phyloP scores from a whole-genome alignment of 1,140 invertebrate genomes.

The Aphelinus atriplicis region DNA sequence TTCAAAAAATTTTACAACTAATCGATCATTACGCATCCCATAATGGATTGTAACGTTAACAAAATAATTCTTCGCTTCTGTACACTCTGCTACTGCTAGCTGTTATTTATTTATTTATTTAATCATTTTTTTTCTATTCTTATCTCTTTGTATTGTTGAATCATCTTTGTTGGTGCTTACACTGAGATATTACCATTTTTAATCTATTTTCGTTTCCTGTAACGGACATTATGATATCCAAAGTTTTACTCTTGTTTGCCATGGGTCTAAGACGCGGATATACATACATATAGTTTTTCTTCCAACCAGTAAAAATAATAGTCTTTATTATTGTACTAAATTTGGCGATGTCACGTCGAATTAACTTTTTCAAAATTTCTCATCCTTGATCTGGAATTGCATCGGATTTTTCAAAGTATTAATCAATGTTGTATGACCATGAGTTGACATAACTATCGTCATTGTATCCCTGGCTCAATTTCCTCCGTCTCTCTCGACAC shows the following conservation, averaged over 20 bases:
- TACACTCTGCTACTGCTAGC: slow-evolving; percentile 46
- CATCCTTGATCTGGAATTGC: too few relatives aligned
- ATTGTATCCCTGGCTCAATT: background rate
- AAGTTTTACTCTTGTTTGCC: too few relatives aligned
- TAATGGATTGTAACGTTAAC: slow-evolving; percentile 48
- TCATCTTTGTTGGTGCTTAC: slow-evolving; percentile 5
- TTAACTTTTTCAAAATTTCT: too few relatives aligned
- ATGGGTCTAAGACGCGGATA: too few relatives aligned
- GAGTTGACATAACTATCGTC: too few relatives aligned
- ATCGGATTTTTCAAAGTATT: too few relatives aligned
- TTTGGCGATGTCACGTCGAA: too few relatives aligned
- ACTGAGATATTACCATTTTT: slow-evolving; percentile 7
- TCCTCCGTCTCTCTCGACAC: slow-evolving; percentile 31
- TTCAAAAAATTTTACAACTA: slow-evolving; percentile 36
- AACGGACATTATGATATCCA: background rate
- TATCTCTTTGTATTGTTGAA: slow-evolving; percentile 24
- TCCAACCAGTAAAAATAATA: too few relatives aligned
- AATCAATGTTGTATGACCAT: too few relatives aligned
- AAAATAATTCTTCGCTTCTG: slow-evolving; percentile 49
- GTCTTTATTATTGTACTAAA: too few relatives aligned
- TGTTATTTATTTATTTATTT: slow-evolving; percentile 35
- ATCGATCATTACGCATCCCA: slow-evolving; percentile 41
- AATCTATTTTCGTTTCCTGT: background rate
- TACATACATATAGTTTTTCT: too few relatives aligned
- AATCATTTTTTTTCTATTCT: slow-evolving; percentile 12